Evolutionary conservation across 2,888 invertebrate genomes (phyloP), one percentile per base, ranked within the genome.

Genomic region (Troides oblongomaculatus): DNA sequence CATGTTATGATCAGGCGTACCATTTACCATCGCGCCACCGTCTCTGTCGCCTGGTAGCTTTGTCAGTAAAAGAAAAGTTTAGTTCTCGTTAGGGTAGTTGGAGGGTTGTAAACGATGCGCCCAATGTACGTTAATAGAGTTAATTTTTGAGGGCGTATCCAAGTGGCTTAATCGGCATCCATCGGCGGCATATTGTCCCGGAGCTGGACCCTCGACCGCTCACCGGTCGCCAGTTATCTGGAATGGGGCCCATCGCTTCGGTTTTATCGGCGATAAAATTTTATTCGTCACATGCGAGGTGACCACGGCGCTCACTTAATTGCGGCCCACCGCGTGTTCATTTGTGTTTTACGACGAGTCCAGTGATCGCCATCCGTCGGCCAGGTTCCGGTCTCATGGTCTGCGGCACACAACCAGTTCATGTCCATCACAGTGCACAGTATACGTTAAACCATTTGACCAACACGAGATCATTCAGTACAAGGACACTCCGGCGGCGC

Each of bases 301-400:
- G 86, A 87, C 87, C 86, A 84, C 84, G 81, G 83, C 72, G 76
- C 79, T 82, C 83, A 85, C 86, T 87, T 88, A 88, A 88, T 87
- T 84, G 85, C 79, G 76, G 85, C 85, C 90, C 87, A 88, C 90
- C 89, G 84, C 83, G 84, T 80, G 83, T 80, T 84, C 80, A 86
- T 83, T 80, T 77, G 78, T 78, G 77, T 83, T 87, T 88, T 85
- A 87, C 80, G 79, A 78, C 71, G 76, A 71, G 78, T 78, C 76
- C 74, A 77, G 77, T 80, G 82, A 81, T 81, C 81, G 78, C 75
- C 76, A 74, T 74, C 70, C 46, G 14, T 14, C 12, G 12, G 46
- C 14, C 12, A 10, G 14, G 14, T 12, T 43, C 43, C 12, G 43
- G 10, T 21, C 21, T 21, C 21, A 21, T 43, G 43, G 43, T 43